These are phyloP conservation scores for Pseudococcus jackbeardsleyi DNA, from an alignment of 2,888 invertebrate genomes.

Conservation along the genomic window DNA sequence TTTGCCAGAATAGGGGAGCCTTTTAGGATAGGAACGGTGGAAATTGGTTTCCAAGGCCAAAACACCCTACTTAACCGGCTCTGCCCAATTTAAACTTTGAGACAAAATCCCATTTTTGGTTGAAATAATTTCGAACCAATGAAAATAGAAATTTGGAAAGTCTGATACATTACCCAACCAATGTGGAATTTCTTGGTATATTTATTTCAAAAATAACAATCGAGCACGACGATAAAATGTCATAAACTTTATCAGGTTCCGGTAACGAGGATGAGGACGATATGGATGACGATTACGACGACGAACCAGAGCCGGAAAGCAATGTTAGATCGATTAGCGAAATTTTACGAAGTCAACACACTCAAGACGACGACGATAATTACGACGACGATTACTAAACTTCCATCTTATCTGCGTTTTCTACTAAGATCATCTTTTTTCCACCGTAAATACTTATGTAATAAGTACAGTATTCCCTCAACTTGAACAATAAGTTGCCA, in stretches of 20 bases:
- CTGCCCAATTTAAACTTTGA: no score
- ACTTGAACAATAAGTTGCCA: background rate
- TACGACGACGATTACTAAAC: constrained; percentile 57
- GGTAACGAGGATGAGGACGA: constrained; percentile 53
- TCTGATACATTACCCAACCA: no score
- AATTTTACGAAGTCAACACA: constrained; percentile 44
- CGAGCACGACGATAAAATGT: background rate
- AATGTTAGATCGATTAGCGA: constrained; percentile 22
- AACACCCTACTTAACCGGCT: no score
- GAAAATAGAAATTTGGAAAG: no score
- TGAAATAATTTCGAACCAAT: no score
- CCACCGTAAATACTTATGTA: background rate
- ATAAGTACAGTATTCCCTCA: background rate
- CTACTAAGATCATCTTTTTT: background rate
- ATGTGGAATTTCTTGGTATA: no score
- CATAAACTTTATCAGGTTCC: background rate
- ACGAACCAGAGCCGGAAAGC: background rate
- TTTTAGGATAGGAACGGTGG: no score
- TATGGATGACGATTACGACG: constrained; percentile 20
- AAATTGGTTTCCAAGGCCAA: no score
- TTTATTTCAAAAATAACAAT: background rate
- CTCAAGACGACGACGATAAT: constrained; percentile 52
- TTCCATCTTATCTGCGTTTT: background rate
- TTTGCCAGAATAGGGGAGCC: no score
- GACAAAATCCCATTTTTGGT: no score